A percentile compares a stretch with the other conserved stretches of the same genome.
These are phyloP conservation scores for Chaetodon trifascialis DNA, from an alignment of 2,113 vertebrate species.

Conservation along the genomic window DNA sequence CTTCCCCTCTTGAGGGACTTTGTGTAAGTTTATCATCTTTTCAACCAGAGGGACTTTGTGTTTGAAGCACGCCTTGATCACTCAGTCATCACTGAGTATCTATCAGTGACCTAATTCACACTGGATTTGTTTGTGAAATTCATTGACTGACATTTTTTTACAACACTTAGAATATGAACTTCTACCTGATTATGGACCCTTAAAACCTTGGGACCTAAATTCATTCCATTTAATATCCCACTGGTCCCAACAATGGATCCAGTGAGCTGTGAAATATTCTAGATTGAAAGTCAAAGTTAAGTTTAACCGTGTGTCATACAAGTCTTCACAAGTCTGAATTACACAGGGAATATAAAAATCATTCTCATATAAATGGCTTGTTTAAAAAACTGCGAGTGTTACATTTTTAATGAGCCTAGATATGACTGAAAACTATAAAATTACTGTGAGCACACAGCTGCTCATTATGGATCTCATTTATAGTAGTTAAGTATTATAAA, in stretches of 20 bases:
- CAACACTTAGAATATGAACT: not conserved
- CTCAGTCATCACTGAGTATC: conserved; percentile 26
- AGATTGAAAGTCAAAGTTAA: not conserved
- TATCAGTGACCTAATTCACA: conserved; percentile 49
- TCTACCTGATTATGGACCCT: not conserved
- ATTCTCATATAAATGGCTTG: not conserved
- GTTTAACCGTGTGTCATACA: not conserved
- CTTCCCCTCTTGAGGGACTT: conserved; percentile 49
- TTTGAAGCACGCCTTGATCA: conserved; percentile 63
- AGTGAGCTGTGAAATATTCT: conserved; percentile 1
- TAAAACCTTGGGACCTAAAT: not conserved
- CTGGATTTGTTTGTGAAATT: conserved; percentile 1
- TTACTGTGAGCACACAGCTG: not conserved
- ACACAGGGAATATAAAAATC: not conserved
- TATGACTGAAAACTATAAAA: not conserved
- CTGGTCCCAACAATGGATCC: not conserved
- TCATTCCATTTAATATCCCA: not conserved
- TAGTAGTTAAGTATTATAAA: not conserved
- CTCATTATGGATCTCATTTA: not conserved
- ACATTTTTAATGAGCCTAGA: not conserved
- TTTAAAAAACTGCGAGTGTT: not conserved
- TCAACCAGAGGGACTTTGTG: conserved; percentile 58
- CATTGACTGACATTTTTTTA: conserved; percentile 2
- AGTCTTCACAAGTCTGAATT: not conserved
- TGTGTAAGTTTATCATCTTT: conserved; percentile 47